Percentiles rank a stretch among this genome's conserved stretches.
Evolutionary conservation across 1,140 invertebrate species (phyloP).

Genomic region (Bombus confusus): DNA sequence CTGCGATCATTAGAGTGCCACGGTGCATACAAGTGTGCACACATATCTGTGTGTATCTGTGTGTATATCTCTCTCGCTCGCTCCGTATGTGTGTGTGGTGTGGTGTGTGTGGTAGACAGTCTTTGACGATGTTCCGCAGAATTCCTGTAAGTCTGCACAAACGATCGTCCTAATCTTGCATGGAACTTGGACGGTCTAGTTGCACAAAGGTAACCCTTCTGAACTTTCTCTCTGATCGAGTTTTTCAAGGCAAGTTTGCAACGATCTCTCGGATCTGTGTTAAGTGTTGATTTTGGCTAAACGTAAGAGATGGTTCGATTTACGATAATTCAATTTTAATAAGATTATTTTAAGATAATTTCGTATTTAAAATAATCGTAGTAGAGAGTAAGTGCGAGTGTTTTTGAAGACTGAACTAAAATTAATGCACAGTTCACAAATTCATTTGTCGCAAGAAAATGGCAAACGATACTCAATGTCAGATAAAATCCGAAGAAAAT

Average conservation of each 20-base stretch:
- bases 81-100: accelerated
- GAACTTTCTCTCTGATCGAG: constrained; percentile 26
- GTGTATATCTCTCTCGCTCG: no score
- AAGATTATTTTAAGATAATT: not conserved
- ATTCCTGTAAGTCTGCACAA: constrained; percentile 43
- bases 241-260: not conserved
- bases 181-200: constrained; percentile 33
- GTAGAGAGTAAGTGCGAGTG: no score
- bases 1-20: constrained; percentile 45
- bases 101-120: not conserved
- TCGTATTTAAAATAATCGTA: no score
- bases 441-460: not conserved
- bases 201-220: constrained; percentile 37
- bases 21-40: not conserved
- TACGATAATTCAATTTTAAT: not conserved
- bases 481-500: not conserved
- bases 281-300: not conserved
- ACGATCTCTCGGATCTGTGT: not conserved
- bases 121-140: constrained; percentile 37
- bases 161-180: constrained; percentile 55
- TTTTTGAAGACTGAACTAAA: no score
- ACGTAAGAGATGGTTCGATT: not conserved
- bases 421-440: not conserved
- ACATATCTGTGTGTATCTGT: no score
- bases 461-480: not conserved